A percentile compares a stretch with the other conserved stretches of the same genome.
Evolutionary conservation across 1,140 invertebrate species (phyloP).

Genomic region (Drosophila athabasca): DNA sequence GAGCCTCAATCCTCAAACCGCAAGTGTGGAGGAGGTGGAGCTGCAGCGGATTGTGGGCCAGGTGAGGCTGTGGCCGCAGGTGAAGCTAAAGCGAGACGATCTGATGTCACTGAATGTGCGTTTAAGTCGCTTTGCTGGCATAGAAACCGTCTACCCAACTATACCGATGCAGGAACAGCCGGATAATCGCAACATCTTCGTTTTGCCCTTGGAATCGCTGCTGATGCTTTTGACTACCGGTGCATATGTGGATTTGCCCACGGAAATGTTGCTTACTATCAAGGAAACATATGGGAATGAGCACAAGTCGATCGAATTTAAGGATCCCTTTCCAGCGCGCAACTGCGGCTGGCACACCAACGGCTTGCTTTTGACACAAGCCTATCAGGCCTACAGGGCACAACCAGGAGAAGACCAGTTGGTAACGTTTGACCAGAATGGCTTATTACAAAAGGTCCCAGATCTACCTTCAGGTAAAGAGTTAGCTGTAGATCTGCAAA

Average conservation of each 20-base stretch:
- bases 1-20: constrained; percentile 29
- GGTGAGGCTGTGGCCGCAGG: constrained; percentile 40
- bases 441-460: background rate
- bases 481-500: constrained; percentile 7
- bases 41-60: constrained; percentile 29
- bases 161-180: background rate
- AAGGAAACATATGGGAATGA: constrained; percentile 7
- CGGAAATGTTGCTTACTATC: constrained; percentile 59
- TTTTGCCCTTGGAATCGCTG: constrained; percentile 64
- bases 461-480: background rate
- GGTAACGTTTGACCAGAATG: constrained; percentile 29
- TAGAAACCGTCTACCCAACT: background rate
- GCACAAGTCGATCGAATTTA: constrained; percentile 53
- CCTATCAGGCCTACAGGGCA: constrained; percentile 37
- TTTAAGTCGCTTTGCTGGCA: constrained; percentile 42
- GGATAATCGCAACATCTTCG: constrained; percentile 24
- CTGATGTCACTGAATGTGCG: constrained; percentile 41
- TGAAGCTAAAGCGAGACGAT: background rate
- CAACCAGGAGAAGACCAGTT: constrained; percentile 37
- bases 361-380: constrained; percentile 35
- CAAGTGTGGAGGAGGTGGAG: constrained; percentile 44
- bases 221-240: constrained; percentile 60
- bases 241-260: constrained; percentile 59
- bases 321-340: constrained; percentile 55
- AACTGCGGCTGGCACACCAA: constrained; percentile 72